These are phyloP conservation scores for Propithecus deckenii DNA, from an alignment of 2,797 vertebrate genomes.

Conservation along the genomic window DNA sequence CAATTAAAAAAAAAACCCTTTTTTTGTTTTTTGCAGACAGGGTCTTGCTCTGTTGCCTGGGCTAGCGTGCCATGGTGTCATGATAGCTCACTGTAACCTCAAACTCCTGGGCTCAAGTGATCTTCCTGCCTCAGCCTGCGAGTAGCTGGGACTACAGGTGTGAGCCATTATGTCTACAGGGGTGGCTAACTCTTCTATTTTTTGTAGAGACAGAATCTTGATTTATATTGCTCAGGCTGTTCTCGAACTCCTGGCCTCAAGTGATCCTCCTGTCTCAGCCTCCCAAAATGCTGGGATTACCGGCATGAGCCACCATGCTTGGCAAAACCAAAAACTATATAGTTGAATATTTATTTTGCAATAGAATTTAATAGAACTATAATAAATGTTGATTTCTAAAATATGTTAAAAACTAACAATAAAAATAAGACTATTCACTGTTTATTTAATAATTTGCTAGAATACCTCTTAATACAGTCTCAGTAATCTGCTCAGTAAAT, in stretches of 20 bases:
- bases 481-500: constrained; percentile 17
- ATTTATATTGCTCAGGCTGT: no score
- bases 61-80: neutral
- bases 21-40: neutral
- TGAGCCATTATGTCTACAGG: no score
- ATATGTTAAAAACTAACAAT: constrained; percentile 21
- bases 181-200: no score
- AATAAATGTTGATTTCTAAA: neutral
- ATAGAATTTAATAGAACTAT: neutral
- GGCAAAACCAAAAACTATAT: no score
- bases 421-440: constrained; percentile 22
- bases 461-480: neutral
- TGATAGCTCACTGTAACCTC: neutral
- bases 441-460: constrained; percentile 45
- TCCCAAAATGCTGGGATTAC: neutral
- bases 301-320: neutral
- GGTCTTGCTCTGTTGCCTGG: neutral
- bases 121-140: no score
- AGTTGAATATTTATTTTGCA: neutral
- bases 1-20: neutral
- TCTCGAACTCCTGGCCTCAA: no score
- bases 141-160: no score
- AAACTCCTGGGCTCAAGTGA: neutral
- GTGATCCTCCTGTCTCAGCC: no score
- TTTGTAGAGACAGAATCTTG: no score